A percentile compares a stretch with the other conserved stretches of the same genome.
phyloP scores from a whole-genome alignment of 2,797 vertebrate species.

The Neosalanx taihuensis region DNA sequence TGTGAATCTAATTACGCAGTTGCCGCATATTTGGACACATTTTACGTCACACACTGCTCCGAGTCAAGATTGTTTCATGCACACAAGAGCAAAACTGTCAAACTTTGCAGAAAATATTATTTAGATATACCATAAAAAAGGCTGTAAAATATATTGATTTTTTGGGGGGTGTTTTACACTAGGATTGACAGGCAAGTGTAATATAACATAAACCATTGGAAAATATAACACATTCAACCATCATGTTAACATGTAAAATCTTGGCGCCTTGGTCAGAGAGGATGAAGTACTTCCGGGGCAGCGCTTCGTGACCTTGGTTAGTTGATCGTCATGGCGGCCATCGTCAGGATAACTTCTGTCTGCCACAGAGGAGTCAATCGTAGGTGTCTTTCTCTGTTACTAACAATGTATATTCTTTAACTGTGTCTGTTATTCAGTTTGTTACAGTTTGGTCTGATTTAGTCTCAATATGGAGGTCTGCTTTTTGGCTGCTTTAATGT shows the following conservation, averaged over 20 bases:
- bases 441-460: background rate
- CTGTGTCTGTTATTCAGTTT: background rate
- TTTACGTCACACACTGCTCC: background rate
- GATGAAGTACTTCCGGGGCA: conserved; percentile 64
- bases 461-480: background rate
- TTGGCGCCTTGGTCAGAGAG: background rate
- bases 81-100: background rate
- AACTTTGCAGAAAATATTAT: background rate
- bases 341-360: conserved; percentile 67
- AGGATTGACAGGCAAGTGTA: background rate
- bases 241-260: background rate
- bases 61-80: background rate
- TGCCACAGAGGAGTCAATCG: conserved; percentile 71
- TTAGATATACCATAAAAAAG: background rate
- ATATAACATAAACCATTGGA: background rate
- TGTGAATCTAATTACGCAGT: background rate
- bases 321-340: conserved; percentile 71
- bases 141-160: background rate
- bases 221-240: background rate
- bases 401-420: background rate
- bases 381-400: conserved; percentile 49
- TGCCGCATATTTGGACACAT: background rate
- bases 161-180: background rate
- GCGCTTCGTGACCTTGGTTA: conserved; percentile 69
- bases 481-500: background rate